Evolutionary conservation across 2,113 vertebrate species (phyloP).

Genomic region (Oryzias melastigma): DNA sequence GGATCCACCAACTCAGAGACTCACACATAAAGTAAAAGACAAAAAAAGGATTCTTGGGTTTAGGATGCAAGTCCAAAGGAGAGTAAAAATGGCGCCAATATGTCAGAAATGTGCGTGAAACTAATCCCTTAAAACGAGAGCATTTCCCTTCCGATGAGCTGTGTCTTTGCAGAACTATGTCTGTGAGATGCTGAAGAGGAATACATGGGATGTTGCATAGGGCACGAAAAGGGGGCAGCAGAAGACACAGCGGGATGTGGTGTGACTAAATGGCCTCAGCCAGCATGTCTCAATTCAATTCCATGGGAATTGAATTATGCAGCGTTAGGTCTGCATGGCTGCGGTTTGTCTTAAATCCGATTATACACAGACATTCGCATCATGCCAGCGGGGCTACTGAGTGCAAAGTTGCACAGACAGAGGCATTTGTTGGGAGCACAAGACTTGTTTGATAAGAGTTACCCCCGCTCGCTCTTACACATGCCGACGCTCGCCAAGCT

Average conservation of each 20-base stretch:
- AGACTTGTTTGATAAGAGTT: conserved; percentile 62
- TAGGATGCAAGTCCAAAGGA: neutral
- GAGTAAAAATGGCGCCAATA: conserved; percentile 15
- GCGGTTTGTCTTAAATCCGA: conserved; percentile 72
- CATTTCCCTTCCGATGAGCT: conserved; percentile 16
- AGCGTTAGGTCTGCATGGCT: conserved; percentile 73
- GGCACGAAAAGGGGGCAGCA: conserved; percentile 13
- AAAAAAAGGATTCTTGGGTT: conserved; percentile 2
- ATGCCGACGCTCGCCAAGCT: conserved; percentile 21
- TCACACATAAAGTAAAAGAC: neutral
- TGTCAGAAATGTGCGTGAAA: conserved; percentile 51
- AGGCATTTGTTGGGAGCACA: conserved; percentile 65
- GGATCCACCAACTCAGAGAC: conserved; percentile 8
- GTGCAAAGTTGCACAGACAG: conserved; percentile 49
- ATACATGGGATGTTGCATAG: conserved; percentile 5
- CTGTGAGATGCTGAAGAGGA: neutral
- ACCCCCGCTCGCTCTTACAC: conserved; percentile 7
- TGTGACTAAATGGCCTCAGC: conserved; percentile 58
- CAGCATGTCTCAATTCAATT: conserved; percentile 73
- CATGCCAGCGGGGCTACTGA: conserved; percentile 50
- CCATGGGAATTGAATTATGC: conserved; percentile 73
- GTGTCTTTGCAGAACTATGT: conserved; percentile 31
- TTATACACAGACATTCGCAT: conserved; percentile 55
- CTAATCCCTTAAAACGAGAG: conserved; percentile 50
- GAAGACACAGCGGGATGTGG: conserved; percentile 5